phyloP scores from a whole-genome alignment of 2,797 vertebrate species.

The Helarctos malayanus region DNA sequence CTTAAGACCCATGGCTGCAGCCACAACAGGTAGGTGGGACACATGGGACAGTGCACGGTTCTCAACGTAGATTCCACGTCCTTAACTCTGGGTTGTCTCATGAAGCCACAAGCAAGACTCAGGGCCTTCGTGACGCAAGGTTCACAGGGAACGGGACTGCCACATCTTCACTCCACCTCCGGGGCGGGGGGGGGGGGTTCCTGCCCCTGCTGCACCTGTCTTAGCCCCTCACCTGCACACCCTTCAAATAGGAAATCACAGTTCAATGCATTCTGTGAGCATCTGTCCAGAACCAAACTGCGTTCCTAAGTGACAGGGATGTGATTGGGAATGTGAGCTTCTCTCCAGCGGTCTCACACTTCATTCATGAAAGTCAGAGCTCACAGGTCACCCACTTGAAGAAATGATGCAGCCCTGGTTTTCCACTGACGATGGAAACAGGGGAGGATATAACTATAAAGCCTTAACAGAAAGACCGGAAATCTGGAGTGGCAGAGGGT shows the following conservation, averaged over 20 bases:
- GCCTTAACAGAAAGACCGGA: not conserved
- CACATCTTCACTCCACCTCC: not conserved
- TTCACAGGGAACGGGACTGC: not conserved
- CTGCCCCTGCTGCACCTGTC: not conserved
- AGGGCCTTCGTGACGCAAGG: not conserved
- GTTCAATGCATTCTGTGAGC: too few species aligned
- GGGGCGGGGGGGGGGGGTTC: accelerated
- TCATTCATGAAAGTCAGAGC: not conserved
- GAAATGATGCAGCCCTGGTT: not conserved
- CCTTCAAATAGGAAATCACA: not conserved
- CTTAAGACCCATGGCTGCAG: not conserved
- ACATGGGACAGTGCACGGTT: too few species aligned
- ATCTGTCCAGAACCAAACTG: not conserved
- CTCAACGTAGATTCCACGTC: accelerated
- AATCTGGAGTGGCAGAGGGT: not conserved
- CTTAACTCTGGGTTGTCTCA: not conserved
- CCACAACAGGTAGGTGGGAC: too few species aligned
- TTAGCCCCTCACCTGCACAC: not conserved
- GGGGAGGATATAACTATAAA: not conserved
- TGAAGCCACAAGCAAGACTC: not conserved
- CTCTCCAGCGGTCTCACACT: too few species aligned
- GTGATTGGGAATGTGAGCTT: not conserved
- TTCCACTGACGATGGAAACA: not conserved
- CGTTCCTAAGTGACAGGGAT: not conserved
- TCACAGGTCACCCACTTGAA: accelerated